phyloP scores from a whole-genome alignment of 1,140 invertebrate genomes.

The Popillia japonica region DNA sequence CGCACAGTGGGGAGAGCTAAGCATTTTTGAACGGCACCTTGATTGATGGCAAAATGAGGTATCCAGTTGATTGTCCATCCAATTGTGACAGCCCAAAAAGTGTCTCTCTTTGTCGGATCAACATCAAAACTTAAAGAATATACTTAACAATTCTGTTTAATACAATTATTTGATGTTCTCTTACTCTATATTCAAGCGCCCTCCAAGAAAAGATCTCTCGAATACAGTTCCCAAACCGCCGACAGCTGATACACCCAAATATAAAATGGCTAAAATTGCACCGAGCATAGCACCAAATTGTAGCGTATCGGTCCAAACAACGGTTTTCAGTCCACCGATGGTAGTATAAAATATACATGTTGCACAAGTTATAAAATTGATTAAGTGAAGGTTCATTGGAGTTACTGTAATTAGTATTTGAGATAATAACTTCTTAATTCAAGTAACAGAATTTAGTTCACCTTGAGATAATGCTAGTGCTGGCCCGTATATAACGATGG shows the following conservation, averaged over 20 bases:
- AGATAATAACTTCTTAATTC: background rate
- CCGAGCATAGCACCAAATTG: constrained; percentile 74
- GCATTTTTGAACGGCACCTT: constrained; percentile 68
- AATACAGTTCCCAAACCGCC: constrained; percentile 69
- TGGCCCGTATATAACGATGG: constrained; percentile 70
- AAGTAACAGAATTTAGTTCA: constrained; percentile 59
- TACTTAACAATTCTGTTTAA: no score
- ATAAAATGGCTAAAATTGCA: constrained; percentile 70
- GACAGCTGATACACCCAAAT: constrained; percentile 69
- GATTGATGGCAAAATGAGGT: constrained; percentile 66
- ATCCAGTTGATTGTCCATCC: constrained; percentile 69
- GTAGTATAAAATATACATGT: constrained; percentile 83
- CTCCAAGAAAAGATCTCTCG: constrained; percentile 61
- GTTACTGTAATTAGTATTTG: constrained; percentile 65
- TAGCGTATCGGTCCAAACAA: constrained; percentile 77
- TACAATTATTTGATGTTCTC: background rate
- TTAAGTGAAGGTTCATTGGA: constrained; percentile 69
- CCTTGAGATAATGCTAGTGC: constrained; percentile 68
- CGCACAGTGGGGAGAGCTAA: constrained; percentile 63
- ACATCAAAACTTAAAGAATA: constrained; percentile 61
- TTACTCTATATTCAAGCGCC: constrained; percentile 60
- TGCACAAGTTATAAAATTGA: constrained; percentile 74
- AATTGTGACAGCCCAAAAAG: constrained; percentile 67
- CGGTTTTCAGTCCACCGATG: constrained; percentile 77
- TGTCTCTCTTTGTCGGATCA: constrained; percentile 65